Percentiles rank a stretch among this genome's conserved stretches.
Conservation (phyloP, 2,113 vertebrate species). For the Anhinga anhinga region DNA sequence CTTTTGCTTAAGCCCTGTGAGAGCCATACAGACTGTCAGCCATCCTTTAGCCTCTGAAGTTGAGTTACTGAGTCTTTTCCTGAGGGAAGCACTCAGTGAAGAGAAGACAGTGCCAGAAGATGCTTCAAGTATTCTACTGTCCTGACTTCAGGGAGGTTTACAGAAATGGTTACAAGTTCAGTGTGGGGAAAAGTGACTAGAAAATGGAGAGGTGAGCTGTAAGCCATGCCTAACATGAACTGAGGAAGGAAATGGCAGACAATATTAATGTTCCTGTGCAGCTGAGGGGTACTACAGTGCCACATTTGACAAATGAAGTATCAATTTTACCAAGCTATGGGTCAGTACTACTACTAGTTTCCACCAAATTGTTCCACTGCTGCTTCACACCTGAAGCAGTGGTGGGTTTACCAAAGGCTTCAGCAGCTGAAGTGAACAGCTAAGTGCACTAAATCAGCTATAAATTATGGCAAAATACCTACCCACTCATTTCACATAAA, state of each 20-base stretch:
- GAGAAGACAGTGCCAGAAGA: not conserved
- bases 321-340: not conserved
- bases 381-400: not conserved
- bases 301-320: not conserved
- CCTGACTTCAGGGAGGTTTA: not conserved
- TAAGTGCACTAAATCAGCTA: not conserved
- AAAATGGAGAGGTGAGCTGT: not conserved
- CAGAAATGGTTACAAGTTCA: not conserved
- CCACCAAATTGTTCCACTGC: not conserved
- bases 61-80: not conserved
- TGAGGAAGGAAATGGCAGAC: not conserved
- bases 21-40: not conserved
- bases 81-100: not conserved
- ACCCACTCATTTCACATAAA: not conserved
- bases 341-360: not conserved
- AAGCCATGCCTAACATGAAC: not conserved
- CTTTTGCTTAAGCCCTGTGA: not conserved
- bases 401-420: not conserved
- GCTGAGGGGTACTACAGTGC: not conserved
- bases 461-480: not conserved
- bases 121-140: not conserved
- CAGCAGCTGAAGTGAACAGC: not conserved
- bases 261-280: not conserved
- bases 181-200: not conserved
- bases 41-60: not conserved